phyloP scores from a whole-genome alignment of 2,797 vertebrate species.

The Nyctalus aviator region DNA sequence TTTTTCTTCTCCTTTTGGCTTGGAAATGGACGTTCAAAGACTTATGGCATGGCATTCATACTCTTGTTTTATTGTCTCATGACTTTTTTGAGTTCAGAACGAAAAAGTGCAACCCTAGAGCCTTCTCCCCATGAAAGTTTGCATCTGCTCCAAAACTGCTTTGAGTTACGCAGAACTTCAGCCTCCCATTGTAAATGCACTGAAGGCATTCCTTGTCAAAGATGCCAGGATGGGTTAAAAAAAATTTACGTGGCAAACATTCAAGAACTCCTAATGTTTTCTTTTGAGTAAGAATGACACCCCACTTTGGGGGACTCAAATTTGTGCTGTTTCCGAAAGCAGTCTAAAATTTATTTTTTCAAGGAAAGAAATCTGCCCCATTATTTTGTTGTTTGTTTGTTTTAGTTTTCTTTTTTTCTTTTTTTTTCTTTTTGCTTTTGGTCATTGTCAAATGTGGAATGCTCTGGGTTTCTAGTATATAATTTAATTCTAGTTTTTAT shows the following conservation, averaged over 20 bases:
- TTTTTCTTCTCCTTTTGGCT: slow-evolving; percentile 87
- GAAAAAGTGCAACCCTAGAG: slow-evolving; percentile 94
- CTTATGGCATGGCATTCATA: slow-evolving; percentile 97
- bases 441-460: slow-evolving; percentile 92
- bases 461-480: slow-evolving; percentile 91
- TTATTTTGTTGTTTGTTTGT: slow-evolving; percentile 88
- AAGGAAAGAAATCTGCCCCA: slow-evolving; percentile 86
- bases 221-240: slow-evolving; percentile 90
- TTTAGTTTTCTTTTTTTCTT: slow-evolving; percentile 75
- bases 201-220: slow-evolving; percentile 92
- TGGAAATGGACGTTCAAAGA: slow-evolving; percentile 95
- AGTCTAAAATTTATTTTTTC: slow-evolving; percentile 92
- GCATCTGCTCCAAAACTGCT: slow-evolving; percentile 91
- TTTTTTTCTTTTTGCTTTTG: slow-evolving; percentile 89
- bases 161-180: slow-evolving; percentile 92
- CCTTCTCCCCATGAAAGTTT: slow-evolving; percentile 91
- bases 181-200: slow-evolving; percentile 92
- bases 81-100: slow-evolving; percentile 95
- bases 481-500: slow-evolving; percentile 93
- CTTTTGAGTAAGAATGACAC: slow-evolving; percentile 86
- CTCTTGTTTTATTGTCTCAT: slow-evolving; percentile 94
- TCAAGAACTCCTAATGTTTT: slow-evolving; percentile 86
- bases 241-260: slow-evolving; percentile 87
- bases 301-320: slow-evolving; percentile 88
- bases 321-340: slow-evolving; percentile 92